phyloP scores from a whole-genome alignment of 2,888 invertebrate species.

The Drosophila meridionalis region DNA sequence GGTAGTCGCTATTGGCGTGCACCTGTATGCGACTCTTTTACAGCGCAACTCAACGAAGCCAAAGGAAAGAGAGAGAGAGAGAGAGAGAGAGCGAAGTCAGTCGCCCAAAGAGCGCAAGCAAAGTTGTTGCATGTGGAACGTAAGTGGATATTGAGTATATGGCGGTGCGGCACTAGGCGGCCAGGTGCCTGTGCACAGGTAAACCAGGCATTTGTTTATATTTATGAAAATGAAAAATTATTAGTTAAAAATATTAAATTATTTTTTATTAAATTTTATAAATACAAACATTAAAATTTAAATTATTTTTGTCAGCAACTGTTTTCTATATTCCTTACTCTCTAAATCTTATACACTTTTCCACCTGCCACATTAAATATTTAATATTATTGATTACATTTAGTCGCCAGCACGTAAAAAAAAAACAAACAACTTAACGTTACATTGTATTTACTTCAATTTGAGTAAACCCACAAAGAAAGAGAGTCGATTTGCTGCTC shows the following conservation, averaged over 20 bases:
- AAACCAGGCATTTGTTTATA: slow-evolving; percentile 8
- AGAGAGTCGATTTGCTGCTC: slow-evolving; percentile 29
- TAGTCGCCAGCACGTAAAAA: slow-evolving; percentile 27
- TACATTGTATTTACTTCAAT: slow-evolving; percentile 74
- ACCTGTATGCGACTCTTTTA: slow-evolving; percentile 44
- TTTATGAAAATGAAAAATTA: slow-evolving; percentile 6
- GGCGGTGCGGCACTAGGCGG: slow-evolving; percentile 30
- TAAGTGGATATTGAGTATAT: slow-evolving; percentile 37
- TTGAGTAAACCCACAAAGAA: slow-evolving; percentile 6
- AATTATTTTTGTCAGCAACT: neutral
- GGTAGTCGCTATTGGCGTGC: slow-evolving; percentile 29
- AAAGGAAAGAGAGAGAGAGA: no score
- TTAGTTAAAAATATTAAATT: neutral
- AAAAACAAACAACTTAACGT: slow-evolving; percentile 63
- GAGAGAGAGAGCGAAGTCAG: neutral
- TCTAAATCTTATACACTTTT: slow-evolving; percentile 12
- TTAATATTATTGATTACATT: slow-evolving; percentile 84
- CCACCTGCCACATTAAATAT: slow-evolving; percentile 82
- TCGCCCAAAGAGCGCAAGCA: slow-evolving; percentile 30
- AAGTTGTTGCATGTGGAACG: slow-evolving; percentile 55
- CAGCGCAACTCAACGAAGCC: slow-evolving; percentile 74
- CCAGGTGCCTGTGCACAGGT: slow-evolving; percentile 41
- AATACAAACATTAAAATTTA: neutral
- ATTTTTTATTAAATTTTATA: neutral
- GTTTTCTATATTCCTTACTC: neutral